Percentiles rank a stretch among this genome's conserved stretches.
Evolutionary conservation across 2,113 vertebrate genomes (phyloP).

Genomic region (Turnix velox): DNA sequence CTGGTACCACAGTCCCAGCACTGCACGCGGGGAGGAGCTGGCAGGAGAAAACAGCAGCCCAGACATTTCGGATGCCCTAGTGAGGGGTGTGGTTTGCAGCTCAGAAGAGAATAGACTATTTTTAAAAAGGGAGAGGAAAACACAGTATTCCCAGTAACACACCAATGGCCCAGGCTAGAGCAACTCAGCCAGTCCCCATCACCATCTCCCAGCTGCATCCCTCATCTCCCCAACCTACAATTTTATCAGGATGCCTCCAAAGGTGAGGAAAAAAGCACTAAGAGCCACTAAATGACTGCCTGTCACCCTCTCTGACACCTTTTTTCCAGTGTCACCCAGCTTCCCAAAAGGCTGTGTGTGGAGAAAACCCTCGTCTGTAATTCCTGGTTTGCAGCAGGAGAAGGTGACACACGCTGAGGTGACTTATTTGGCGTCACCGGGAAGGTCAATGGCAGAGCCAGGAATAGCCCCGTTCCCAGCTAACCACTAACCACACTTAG

Average conservation of each 20-base stretch:
- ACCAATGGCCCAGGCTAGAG: neutral
- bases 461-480: slow-evolving; percentile 55
- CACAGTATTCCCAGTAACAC: neutral
- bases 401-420: slow-evolving; percentile 37
- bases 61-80: neutral
- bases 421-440: neutral
- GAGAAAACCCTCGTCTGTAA: neutral
- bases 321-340: slow-evolving; percentile 2
- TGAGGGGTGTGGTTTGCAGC: neutral
- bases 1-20: fast-evolving
- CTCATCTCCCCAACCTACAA: neutral
- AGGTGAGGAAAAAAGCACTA: neutral
- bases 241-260: neutral
- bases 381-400: slow-evolving; percentile 20
- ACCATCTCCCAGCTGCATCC: neutral
- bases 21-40: neutral
- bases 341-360: neutral
- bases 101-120: slow-evolving; percentile 32
- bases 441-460: slow-evolving; percentile 44
- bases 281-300: neutral
- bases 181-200: neutral
- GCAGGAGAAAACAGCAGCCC: neutral
- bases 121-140: neutral
- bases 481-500: slow-evolving; percentile 59
- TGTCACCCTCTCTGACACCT: neutral